phyloP scores from a whole-genome alignment of 1,140 invertebrate genomes.

The Drosophila nigrodunni region DNA sequence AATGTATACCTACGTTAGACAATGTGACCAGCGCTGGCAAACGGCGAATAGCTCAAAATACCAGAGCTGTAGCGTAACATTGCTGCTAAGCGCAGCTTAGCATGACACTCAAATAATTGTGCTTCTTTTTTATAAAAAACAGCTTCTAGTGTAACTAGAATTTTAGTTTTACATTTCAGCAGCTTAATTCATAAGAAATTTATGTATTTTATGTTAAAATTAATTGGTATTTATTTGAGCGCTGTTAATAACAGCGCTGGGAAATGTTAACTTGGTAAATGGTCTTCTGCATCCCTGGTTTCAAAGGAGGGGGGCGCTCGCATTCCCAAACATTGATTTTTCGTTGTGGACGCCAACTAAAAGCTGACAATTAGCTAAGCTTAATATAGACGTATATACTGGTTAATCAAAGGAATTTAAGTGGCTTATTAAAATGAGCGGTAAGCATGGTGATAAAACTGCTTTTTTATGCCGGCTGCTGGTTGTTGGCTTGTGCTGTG shows the following conservation, averaged over 20 bases:
- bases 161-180: too few species aligned
- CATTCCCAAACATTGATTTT: conserved; percentile 62
- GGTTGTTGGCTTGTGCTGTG: background rate
- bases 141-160: too few species aligned
- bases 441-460: conserved; percentile 14
- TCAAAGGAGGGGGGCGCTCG: conserved; percentile 50
- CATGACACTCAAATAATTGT: too few species aligned
- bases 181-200: background rate
- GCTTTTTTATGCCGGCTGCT: background rate
- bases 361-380: conserved; percentile 37
- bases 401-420: conserved; percentile 33
- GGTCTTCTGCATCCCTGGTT: conserved; percentile 24
- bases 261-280: conserved; percentile 7
- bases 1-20: background rate
- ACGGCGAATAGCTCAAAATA: background rate
- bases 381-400: conserved; percentile 1
- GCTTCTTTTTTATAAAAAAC: too few species aligned
- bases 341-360: conserved; percentile 37
- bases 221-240: background rate
- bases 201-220: background rate
- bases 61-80: background rate
- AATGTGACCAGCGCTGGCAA: background rate
- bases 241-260: conserved; percentile 35
- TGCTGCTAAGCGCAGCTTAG: too few species aligned
- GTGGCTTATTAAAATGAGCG: conserved; percentile 39